These are phyloP conservation scores for Actenoides hombroni DNA, from an alignment of 2,113 vertebrate genomes.

Conservation along the genomic window DNA sequence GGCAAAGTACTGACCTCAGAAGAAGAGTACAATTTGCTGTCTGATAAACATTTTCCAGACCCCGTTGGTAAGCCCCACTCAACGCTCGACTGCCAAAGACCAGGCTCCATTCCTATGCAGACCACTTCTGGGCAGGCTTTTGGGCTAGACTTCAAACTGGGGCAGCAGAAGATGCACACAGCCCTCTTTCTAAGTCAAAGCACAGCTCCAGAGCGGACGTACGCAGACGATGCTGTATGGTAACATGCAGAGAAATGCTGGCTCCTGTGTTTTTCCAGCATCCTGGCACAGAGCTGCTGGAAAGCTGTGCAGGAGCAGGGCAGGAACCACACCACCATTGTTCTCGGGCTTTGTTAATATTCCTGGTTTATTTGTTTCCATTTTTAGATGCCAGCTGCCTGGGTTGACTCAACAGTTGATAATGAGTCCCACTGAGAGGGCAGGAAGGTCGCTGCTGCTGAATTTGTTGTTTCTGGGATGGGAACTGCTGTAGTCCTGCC, in stretches of 20 bases:
- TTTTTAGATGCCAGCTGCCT: conserved; percentile 57
- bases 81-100: background rate
- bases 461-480: conserved; percentile 40
- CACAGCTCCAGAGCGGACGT: background rate
- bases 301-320: conserved; percentile 11
- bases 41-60: conserved; percentile 86
- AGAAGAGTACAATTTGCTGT: conserved; percentile 83
- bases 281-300: background rate
- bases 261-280: background rate
- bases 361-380: conserved; percentile 59
- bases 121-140: background rate
- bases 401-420: conserved; percentile 21
- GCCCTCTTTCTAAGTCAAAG: background rate
- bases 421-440: background rate
- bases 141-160: background rate
- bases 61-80: conserved; percentile 77
- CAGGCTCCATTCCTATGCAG: background rate
- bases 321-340: conserved; percentile 42
- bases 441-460: conserved; percentile 60
- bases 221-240: background rate
- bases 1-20: conserved; percentile 85
- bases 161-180: background rate
- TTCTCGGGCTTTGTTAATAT: conserved; percentile 10
- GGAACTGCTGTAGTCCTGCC: conserved; percentile 6
- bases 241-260: background rate